Base-by-base conservation (phyloP, 2,888 invertebrate genomes). In the Drosophila basisetae region DNA sequence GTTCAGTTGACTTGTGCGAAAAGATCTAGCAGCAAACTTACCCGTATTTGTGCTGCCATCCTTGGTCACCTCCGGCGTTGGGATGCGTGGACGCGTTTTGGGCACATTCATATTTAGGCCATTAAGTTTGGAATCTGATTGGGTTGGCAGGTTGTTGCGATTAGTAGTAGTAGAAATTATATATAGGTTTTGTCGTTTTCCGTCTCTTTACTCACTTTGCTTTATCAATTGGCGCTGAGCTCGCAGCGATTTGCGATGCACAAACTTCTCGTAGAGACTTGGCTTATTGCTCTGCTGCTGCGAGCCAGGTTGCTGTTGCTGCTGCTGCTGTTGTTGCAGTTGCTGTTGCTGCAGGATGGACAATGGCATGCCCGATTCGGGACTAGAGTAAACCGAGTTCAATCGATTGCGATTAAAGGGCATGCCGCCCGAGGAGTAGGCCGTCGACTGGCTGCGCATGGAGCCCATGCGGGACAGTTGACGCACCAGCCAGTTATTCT, bases 391-490 rank as follows among this genome's bases (percentile, higher is more conserved):
- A 18, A 95, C 95, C 0, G 97, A 97, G 92, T 97, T 97, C 84
- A 96, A 96, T 0, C 97, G 95, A 84, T 96, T 96, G 64, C 97
- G 94, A 16, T 96, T 95, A 90, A 97, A 97, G 58, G 97, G 94
- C 73, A 92, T 82, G 16, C 96, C 95, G 4, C 95, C 95, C 1
- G 97, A 97, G 9, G 97, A 97, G 91, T 97, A 97, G 0, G 97
- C 96, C 0, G 97, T 97, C 0, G 97, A 97, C 2, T 97, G 96
- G 43, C 97, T 97, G 33, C 97, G 95, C 41, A 96, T 96, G 0
- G 97, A 97, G 2, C 97, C 97, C 96, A 97, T 97, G 82, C 97
- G 94, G 16, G 97, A 97, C 80, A 97, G 96, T 92, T 97, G 97
- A 55, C 97, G 95, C 82, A 96, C 96, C 85, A 98, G 96, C 97